Base-by-base conservation (phyloP, 53 echinoderm and acorn worm species). In the Holothuria leucospilota region DNA sequence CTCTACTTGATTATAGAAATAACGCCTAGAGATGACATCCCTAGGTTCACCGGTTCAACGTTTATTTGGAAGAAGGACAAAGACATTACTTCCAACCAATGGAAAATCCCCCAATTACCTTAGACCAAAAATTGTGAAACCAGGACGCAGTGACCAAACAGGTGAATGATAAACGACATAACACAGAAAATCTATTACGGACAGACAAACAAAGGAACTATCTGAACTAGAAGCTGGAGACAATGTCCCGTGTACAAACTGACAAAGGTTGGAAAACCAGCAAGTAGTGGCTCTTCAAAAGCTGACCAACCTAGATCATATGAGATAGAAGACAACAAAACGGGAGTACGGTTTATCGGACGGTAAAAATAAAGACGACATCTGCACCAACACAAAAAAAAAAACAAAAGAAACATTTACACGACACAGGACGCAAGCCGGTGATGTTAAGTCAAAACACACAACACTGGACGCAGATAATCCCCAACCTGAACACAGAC, bases 11-110 rank as follows among this genome's bases (percentile, higher is more conserved):
- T 21, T 82, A 63, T 39, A 40, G 73, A 27, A 71, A 87, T 52
- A n/a, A 87, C 87, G 0, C 86, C 82, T 30, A 21, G 64, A 25
- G 84, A 91, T 14, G 69, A 64, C 21, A 26, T 71, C n/a, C 1
- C 74, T 86, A 29, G 89, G 69, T 29, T 87, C 82, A 25, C 87
- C 91, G 21, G 62, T 42, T 2, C 91, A 91, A 40, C 46, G 77
- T 12, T 49, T 87, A 25, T 56, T 87, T 46, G 82, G 91, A 0
- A 64, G 91, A 23, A 40, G 91, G 26, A 91, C 86, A 1, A 60
- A 68, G 40, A 91, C 86, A 12, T 29, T 21, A 10, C 56, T 86
- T 26, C 82, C 87, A 13, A 75, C 83, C 0, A 59, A 87, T 8
- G 34, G 39, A 11, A n/a, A n/a, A n/a, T n/a, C n/a, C n/a, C n/a